Base-by-base conservation (phyloP, 37 sponge, comb jelly and placozoan genomes). In the Diacarnus erythraeanus region DNA sequence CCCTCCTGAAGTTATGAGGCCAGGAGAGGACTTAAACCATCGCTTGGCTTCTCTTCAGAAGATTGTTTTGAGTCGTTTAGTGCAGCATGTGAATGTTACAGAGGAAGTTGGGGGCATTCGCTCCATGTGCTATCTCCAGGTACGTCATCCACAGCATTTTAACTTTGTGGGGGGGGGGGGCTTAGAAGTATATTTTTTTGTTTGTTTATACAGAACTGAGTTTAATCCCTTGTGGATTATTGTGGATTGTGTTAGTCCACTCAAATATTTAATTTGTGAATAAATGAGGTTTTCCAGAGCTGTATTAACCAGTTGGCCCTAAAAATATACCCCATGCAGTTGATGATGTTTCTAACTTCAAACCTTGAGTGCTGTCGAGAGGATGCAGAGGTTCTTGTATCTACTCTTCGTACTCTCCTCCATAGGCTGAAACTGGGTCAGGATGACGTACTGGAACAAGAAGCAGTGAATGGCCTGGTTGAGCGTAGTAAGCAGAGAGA, bases 101-200 rank as follows among this genome's bases (percentile, higher is more conserved):
- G 83, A 80, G 42, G 78, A 69, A 3, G 83, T 59, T 21, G 95
- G 92, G 4, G 95, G 95, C 10, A 64, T 88, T 42, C 70, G 86
- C 17, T 43, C 77, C 51, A 85, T 94, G 18, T 81, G 88, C 29
- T 82, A 73, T 57, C 68, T 94, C 57, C 88, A 94, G 76, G 94
- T 93, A 25, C 29, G 80, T 66, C 21, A 56, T 38, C 41, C 8
- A 47, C 12, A 15, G n/a, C n/a, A n/a, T n/a, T n/a, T n/a, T n/a
- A n/a, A n/a, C n/a, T n/a, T n/a, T n/a, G n/a, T n/a, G n/a, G n/a
- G n/a, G n/a, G n/a, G n/a, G n/a, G n/a, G n/a, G n/a, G n/a, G n/a
- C n/a, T n/a, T n/a, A n/a, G n/a, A n/a, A n/a, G n/a, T n/a, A n/a
- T n/a, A n/a, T n/a, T n/a, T n/a, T n/a, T n/a, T n/a, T n/a, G n/a